These are phyloP conservation scores for Conus canariensis DNA, from an alignment of 2,888 invertebrate species.

Conservation along the genomic window DNA sequence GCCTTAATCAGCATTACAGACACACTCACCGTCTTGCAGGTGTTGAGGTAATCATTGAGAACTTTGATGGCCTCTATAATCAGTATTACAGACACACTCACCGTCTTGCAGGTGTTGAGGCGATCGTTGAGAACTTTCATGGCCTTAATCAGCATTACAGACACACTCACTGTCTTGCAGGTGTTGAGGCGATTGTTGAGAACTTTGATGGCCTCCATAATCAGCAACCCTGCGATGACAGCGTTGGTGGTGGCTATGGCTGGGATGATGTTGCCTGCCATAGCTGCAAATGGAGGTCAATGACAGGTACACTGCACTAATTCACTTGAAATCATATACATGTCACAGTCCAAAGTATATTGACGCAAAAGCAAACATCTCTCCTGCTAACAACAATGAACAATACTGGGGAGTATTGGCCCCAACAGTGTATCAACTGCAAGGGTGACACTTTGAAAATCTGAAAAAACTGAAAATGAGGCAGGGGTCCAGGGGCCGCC, in stretches of 20 bases:
- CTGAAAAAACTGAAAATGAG: no score
- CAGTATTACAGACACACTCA: constrained; percentile 82
- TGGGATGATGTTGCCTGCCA: constrained; percentile 99
- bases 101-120: constrained; percentile 74
- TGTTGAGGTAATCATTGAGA: constrained; percentile 80
- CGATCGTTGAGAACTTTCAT: constrained; percentile 85
- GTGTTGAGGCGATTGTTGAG: constrained; percentile 80
- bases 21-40: constrained; percentile 74
- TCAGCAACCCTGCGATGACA: constrained; percentile 96
- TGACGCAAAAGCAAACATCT: no score
- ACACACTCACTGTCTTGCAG: constrained; percentile 74
- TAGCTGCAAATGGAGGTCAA: constrained; percentile 81
- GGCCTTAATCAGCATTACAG: constrained; percentile 88
- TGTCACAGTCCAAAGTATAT: no score
- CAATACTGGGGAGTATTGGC: no score
- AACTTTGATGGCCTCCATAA: constrained; percentile 90
- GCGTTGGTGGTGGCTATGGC: constrained; percentile 99
- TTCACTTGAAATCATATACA: no score
- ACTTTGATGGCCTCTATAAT: constrained; percentile 92
- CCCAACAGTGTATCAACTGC: no score
- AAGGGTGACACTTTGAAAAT: no score
- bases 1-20: no score
- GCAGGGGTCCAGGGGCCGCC: no score
- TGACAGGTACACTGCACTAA: no score
- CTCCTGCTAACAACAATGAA: no score